Conservation (phyloP, 2,888 invertebrate species). For the Cepaea hortensis region DNA sequence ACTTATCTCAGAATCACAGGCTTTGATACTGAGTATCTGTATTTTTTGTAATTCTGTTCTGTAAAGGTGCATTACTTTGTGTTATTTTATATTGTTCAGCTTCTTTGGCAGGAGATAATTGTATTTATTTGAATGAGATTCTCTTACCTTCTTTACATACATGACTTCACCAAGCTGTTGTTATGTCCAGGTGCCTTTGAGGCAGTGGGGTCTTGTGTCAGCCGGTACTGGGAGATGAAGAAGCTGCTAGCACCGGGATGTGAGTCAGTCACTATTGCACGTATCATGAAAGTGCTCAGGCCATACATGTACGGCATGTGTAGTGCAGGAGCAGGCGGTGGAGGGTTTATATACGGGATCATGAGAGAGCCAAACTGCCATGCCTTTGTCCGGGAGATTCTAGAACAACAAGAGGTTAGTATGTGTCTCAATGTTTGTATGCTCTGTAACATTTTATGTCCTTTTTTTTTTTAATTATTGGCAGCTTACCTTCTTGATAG, state of each 20-base stretch:
- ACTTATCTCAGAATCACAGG: no score
- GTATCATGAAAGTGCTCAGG: constrained; percentile 69
- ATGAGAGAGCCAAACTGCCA: constrained; percentile 62
- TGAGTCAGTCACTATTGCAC: constrained; percentile 73
- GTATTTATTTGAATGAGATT: no score
- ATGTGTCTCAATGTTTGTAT: not conserved
- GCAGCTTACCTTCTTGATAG: no score
- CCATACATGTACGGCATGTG: constrained; percentile 72
- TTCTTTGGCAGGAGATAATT: no score
- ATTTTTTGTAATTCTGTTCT: no score
- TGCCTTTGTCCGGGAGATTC: constrained; percentile 33
- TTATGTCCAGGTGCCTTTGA: constrained; percentile 70
- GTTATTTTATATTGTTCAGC: no score
- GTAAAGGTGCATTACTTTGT: no score
- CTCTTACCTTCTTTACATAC: no score
- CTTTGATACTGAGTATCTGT: no score
- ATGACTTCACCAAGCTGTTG: no score
- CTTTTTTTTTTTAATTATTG: no score
- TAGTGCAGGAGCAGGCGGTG: constrained; percentile 77
- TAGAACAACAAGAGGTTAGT: constrained; percentile 46
- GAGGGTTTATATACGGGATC: constrained; percentile 76
- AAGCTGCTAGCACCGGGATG: constrained; percentile 77
- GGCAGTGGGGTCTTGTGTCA: constrained; percentile 72
- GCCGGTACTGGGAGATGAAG: constrained; percentile 76
- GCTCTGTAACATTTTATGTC: not conserved